phyloP scores from a whole-genome alignment of 30 jellyfish, hydroid and myxozoan genomes.

The Euphysa ruthae region DNA sequence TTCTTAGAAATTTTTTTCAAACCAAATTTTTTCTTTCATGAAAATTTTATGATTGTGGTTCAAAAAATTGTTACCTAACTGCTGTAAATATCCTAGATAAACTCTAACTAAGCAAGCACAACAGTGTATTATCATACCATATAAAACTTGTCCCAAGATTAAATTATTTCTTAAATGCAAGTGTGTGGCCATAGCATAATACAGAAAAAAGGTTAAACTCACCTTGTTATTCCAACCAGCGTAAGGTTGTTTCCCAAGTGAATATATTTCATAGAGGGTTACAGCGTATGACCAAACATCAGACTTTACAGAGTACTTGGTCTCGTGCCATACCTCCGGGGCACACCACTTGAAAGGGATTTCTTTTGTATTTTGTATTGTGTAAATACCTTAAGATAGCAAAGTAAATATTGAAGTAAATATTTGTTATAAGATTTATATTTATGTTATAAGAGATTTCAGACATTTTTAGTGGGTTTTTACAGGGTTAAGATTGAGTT shows the following conservation, averaged over 20 bases:
- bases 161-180: no score
- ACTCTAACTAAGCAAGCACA: no score
- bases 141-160: no score
- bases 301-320: constrained; percentile 51
- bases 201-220: not conserved
- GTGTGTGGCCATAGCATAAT: not conserved
- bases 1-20: no score
- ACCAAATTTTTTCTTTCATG: no score
- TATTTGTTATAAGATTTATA: not conserved
- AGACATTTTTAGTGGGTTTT: no score
- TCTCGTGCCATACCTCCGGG: constrained; percentile 76
- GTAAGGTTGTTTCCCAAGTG: constrained; percentile 71
- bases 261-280: constrained; percentile 70
- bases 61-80: no score
- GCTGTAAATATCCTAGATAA: no score
- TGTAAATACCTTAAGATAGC: constrained; percentile 49
- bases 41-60: no score
- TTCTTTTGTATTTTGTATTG: constrained; percentile 67
- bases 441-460: no score
- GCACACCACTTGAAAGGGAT: constrained; percentile 94
- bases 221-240: constrained; percentile 92
- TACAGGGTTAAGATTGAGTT: no score
- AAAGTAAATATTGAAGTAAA: not conserved
- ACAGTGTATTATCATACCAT: no score
- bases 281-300: constrained; percentile 95